A percentile compares a stretch with the other conserved stretches of the same genome.
Evolutionary conservation across 1,140 invertebrate species (phyloP).

Genomic region (Caerostris darwini): DNA sequence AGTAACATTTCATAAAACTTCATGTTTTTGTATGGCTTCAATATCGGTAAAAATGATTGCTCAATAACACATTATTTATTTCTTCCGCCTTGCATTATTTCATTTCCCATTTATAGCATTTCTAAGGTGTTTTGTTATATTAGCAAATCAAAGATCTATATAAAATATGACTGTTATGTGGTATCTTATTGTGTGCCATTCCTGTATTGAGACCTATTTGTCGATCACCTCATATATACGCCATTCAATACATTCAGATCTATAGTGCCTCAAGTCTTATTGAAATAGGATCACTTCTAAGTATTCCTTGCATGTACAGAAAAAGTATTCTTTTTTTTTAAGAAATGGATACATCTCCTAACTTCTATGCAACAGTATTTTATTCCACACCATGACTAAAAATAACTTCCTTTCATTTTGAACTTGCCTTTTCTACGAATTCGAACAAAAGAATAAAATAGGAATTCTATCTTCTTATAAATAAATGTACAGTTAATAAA

Average conservation of each 20-base stretch:
- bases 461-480: slow-evolving; percentile 27
- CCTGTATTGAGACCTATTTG: neutral
- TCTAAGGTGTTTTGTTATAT: neutral
- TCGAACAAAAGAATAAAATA: slow-evolving; percentile 20
- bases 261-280: neutral
- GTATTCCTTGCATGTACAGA: neutral
- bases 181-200: neutral
- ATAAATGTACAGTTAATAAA: slow-evolving; percentile 34
- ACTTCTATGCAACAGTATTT: neutral
- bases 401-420: neutral
- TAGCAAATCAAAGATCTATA: neutral
- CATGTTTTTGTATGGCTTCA: too few species aligned
- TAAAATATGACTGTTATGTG: too few species aligned
- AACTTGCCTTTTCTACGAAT: neutral
- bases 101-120: too few species aligned
- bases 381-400: slow-evolving; percentile 9
- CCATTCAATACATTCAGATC: neutral
- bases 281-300: neutral
- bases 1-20: too few species aligned
- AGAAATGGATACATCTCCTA: neutral
- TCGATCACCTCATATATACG: neutral
- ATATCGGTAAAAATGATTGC: too few species aligned
- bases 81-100: too few species aligned
- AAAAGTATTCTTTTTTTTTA: neutral
- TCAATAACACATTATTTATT: too few species aligned